phyloP scores from a whole-genome alignment of 2,113 vertebrate species.

The Malurus cyaneus region DNA sequence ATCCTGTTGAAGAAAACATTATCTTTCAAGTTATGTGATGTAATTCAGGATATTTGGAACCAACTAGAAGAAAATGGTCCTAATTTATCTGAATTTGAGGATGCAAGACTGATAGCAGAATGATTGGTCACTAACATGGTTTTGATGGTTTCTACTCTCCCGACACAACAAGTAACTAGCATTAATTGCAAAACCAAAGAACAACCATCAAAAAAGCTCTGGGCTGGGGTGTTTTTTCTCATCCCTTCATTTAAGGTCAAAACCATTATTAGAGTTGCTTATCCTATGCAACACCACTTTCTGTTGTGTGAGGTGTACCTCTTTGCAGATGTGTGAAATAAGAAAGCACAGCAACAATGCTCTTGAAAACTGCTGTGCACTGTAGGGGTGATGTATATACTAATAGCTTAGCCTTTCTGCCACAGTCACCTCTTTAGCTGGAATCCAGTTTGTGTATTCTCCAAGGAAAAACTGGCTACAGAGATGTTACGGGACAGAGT shows the following conservation, averaged over 20 bases:
- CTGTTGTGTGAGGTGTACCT: neutral
- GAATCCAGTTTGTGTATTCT: neutral
- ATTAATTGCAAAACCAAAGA: neutral
- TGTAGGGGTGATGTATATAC: neutral
- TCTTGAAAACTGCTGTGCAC: neutral
- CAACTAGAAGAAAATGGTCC: neutral
- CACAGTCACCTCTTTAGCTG: neutral
- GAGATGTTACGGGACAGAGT: neutral
- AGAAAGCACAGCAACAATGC: neutral
- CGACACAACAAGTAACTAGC: neutral
- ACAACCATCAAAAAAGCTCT: neutral
- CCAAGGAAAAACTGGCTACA: neutral
- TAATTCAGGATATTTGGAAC: neutral
- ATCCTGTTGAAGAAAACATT: neutral
- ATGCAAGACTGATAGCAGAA: neutral
- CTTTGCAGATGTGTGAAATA: neutral
- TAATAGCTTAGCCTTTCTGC: neutral
- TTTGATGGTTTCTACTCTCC: neutral
- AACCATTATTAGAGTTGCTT: neutral
- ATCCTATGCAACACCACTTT: rapidly evolving
- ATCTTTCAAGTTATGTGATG: neutral
- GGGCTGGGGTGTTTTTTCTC: neutral
- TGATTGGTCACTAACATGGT: neutral
- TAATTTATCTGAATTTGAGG: neutral
- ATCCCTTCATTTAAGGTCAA: neutral